phyloP scores from a whole-genome alignment of 1,140 invertebrate species.

The Andricus grossulariae region DNA sequence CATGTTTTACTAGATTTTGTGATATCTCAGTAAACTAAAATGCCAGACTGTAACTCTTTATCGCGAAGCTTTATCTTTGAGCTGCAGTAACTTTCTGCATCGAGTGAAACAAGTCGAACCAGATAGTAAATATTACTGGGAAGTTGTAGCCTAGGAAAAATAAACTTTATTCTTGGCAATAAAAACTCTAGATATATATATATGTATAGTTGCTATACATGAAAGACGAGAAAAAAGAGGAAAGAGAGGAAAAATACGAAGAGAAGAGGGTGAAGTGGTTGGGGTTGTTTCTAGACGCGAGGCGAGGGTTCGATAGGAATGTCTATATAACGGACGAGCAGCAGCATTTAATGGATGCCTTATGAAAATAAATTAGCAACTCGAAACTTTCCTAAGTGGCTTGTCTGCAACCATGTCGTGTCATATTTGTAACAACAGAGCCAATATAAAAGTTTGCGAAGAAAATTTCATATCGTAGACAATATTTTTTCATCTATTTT shows the following conservation, averaged over 20 bases:
- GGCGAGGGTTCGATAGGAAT: slow-evolving; percentile 12
- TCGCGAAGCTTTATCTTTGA: not conserved
- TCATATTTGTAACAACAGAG: not conserved
- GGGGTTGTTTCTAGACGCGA: slow-evolving; percentile 24
- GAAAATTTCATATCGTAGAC: not conserved
- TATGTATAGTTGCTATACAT: not conserved
- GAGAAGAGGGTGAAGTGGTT: slow-evolving; percentile 10
- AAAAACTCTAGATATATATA: not conserved
- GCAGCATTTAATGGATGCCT: slow-evolving; percentile 29
- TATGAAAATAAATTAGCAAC: slow-evolving; percentile 31
- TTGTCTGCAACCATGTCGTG: not conserved
- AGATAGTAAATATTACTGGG: slow-evolving; percentile 24
- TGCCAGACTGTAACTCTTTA: slow-evolving; percentile 14
- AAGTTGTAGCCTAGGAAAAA: slow-evolving; percentile 11
- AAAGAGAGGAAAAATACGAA: slow-evolving; percentile 10
- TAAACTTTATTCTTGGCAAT: slow-evolving; percentile 24
- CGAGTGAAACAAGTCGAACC: slow-evolving; percentile 1
- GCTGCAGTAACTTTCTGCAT: slow-evolving; percentile 19
- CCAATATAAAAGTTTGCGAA: not conserved
- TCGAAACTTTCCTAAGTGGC: slow-evolving; percentile 18
- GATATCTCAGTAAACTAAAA: not conserved
- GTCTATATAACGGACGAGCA: slow-evolving; percentile 24
- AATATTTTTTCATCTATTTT: not conserved
- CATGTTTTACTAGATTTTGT: too few species aligned
- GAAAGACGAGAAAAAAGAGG: not conserved